These are phyloP conservation scores for Lepus europaeus DNA, from an alignment of 2,113 vertebrate genomes.

Conservation along the genomic window DNA sequence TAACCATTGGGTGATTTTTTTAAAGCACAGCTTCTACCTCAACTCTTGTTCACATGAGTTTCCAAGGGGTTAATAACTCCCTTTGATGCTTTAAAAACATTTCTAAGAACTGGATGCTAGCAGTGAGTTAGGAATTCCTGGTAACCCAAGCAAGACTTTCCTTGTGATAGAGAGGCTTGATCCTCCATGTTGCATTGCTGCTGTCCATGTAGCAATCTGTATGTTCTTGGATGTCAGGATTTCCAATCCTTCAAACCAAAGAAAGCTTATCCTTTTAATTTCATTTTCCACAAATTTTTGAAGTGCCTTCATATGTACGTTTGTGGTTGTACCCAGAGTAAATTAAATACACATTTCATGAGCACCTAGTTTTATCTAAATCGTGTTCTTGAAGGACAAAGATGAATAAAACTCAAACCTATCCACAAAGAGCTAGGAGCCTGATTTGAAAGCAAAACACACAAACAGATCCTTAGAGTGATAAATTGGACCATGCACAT, in stretches of 20 bases:
- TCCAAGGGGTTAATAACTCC: constrained; percentile 9
- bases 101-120: constrained; percentile 25
- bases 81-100: constrained; percentile 19
- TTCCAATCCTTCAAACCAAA: too few species aligned
- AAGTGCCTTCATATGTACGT: too few species aligned
- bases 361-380: not conserved
- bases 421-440: not conserved
- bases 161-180: not conserved
- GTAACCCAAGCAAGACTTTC: not conserved
- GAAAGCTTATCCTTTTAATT: too few species aligned
- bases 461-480: not conserved
- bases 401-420: not conserved
- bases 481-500: not conserved
- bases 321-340: not conserved
- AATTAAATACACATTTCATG: constrained; percentile 7
- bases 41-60: not conserved
- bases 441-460: not conserved
- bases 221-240: too few species aligned
- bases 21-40: constrained; percentile 55
- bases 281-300: too few species aligned
- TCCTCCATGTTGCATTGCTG: not conserved
- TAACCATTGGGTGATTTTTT: constrained; percentile 60
- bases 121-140: constrained; percentile 18
- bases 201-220: not conserved
- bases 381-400: not conserved